Evolutionary conservation across 2,113 vertebrate species (phyloP).

Genomic region (Cebidichthys violaceus): DNA sequence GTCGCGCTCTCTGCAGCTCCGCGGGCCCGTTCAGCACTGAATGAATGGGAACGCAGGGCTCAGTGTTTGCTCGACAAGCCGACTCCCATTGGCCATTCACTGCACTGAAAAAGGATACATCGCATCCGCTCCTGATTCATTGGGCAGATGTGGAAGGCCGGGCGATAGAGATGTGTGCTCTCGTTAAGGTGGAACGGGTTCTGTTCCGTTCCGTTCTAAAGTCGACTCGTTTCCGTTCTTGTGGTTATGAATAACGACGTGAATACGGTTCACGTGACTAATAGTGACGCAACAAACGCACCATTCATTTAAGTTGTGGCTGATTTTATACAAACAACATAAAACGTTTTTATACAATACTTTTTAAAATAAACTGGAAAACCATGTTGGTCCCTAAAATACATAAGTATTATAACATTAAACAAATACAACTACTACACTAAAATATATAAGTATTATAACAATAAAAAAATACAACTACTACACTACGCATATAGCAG

Average conservation of each 20-base stretch:
- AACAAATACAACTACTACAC: fast-evolving
- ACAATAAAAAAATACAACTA: not conserved
- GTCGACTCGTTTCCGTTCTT: constrained; percentile 57
- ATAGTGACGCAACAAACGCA: constrained; percentile 43
- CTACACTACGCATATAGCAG: not conserved
- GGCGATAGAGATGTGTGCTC: constrained; percentile 70
- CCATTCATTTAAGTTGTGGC: constrained; percentile 18
- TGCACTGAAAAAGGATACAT: constrained; percentile 84
- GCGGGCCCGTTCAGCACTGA: constrained; percentile 77
- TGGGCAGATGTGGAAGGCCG: constrained; percentile 81
- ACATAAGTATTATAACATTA: not conserved
- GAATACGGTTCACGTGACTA: constrained; percentile 59
- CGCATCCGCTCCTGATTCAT: constrained; percentile 86
- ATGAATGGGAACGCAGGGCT: constrained; percentile 83
- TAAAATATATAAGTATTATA: not conserved
- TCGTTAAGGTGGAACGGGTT: constrained; percentile 80
- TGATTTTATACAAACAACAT: not conserved
- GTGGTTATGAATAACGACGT: constrained; percentile 64
- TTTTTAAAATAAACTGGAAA: not conserved
- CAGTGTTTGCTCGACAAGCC: constrained; percentile 81
- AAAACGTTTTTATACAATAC: not conserved
- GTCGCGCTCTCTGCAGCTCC: constrained; percentile 55
- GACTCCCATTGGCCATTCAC: constrained; percentile 83
- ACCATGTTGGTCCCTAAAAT: no score
- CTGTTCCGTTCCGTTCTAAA: no score